Conservation (phyloP, 1,140 invertebrate genomes). For the Cheumatopsyche charites region DNA sequence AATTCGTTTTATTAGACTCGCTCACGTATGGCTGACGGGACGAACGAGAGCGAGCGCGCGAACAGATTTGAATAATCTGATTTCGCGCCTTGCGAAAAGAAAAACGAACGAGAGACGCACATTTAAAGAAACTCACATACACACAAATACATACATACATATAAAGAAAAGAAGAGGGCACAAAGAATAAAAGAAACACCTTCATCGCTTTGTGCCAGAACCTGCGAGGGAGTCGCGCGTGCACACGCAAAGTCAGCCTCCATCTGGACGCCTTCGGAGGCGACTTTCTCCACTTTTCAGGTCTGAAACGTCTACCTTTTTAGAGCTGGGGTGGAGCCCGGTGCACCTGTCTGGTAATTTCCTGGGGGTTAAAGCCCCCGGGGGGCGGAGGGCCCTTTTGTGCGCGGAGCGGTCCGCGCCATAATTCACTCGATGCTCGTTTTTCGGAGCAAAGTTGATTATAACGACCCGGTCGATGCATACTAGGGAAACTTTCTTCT, state of each 20-base stretch:
- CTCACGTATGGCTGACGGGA: neutral
- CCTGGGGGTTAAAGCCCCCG: slow-evolving; percentile 27
- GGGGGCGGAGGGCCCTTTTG: neutral
- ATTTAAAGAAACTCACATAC: neutral
- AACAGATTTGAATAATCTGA: slow-evolving; percentile 14
- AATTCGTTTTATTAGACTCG: neutral
- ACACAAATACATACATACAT: neutral
- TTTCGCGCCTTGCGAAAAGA: slow-evolving; percentile 1
- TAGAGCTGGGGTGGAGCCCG: neutral
- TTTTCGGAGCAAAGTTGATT: slow-evolving; percentile 12
- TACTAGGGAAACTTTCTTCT: too few species aligned
- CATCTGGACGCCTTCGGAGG: neutral
- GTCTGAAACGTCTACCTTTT: too few species aligned
- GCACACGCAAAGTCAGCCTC: too few species aligned
- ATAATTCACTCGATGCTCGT: slow-evolving; percentile 17
- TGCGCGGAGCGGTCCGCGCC: neutral
- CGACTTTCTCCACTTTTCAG: neutral
- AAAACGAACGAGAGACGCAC: neutral
- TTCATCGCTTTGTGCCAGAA: too few species aligned
- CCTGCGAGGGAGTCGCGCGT: too few species aligned
- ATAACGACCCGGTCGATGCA: slow-evolving; percentile 16
- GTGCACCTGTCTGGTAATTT: slow-evolving; percentile 31
- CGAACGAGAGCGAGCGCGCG: neutral
- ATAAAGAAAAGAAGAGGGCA: neutral
- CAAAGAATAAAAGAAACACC: too few species aligned